A percentile compares a stretch with the other conserved stretches of the same genome.
Conservation (phyloP, 2,888 invertebrate genomes). For the Eristalis arbustorum region DNA sequence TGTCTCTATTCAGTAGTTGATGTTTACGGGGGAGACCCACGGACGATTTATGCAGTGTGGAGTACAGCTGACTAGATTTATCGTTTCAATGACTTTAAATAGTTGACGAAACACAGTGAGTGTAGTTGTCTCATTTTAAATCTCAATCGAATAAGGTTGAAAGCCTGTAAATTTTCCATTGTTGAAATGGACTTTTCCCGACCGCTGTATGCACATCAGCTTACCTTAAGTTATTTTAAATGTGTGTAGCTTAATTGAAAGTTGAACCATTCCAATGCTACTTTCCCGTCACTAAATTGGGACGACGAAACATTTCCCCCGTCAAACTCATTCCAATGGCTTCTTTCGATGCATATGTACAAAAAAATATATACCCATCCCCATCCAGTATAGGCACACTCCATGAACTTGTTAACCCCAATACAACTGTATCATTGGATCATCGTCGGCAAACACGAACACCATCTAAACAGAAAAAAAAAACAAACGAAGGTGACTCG, state of each 20-base stretch:
- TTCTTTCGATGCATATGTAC: not conserved
- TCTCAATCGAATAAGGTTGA: too few relatives aligned
- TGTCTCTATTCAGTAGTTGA: too few relatives aligned
- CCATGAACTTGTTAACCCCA: conserved; percentile 31
- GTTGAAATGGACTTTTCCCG: too few relatives aligned
- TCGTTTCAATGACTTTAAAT: too few relatives aligned
- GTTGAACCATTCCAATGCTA: not conserved
- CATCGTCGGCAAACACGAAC: not conserved
- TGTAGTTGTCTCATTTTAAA: too few relatives aligned
- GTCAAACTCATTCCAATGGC: not conserved
- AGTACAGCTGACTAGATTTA: too few relatives aligned
- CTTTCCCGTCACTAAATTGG: not conserved
- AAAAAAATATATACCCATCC: not conserved
- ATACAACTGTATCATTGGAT: conserved; percentile 20
- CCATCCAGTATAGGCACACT: not conserved
- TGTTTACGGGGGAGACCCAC: too few relatives aligned
- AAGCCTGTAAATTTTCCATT: too few relatives aligned
- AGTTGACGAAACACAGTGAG: too few relatives aligned
- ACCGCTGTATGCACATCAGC: too few relatives aligned
- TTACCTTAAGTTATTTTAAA: too few relatives aligned
- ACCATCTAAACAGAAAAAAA: conserved; percentile 10
- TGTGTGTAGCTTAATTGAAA: not conserved
- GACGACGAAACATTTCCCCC: not conserved
- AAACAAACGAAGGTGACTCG: conserved; percentile 22
- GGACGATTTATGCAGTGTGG: too few relatives aligned